Percentiles rank a stretch among this genome's conserved stretches.
Evolutionary conservation across 1,140 invertebrate genomes (phyloP).

Genomic region (Calephelis virginiensis): DNA sequence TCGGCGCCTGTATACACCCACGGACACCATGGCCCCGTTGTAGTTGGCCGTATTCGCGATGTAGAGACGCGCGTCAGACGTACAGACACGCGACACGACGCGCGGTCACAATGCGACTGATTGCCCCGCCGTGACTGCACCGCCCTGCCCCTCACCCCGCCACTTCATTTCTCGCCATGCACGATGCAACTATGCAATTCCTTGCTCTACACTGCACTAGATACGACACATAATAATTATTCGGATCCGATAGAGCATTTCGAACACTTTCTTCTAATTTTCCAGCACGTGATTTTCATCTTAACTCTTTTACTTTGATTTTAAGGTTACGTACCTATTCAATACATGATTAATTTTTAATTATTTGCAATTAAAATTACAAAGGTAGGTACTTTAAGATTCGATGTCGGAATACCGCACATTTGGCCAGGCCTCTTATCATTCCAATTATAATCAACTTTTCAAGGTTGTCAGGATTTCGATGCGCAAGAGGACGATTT

Average conservation of each 20-base stretch:
- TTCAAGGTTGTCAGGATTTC: constrained; percentile 17
- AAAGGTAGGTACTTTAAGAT: neutral
- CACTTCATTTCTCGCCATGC: constrained; percentile 64
- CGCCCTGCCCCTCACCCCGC: constrained; percentile 47
- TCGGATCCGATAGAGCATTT: constrained; percentile 3
- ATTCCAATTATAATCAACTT: constrained; percentile 16
- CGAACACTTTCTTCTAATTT: constrained; percentile 11
- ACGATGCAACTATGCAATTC: constrained; percentile 48
- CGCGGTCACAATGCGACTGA: constrained; percentile 60
- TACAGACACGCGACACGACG: constrained; percentile 46
- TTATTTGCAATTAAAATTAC: constrained; percentile 13
- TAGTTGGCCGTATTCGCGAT: constrained; percentile 44
- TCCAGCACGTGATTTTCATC: constrained; percentile 13
- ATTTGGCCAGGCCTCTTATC: constrained; percentile 11
- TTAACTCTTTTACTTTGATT: neutral
- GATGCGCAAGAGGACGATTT: constrained; percentile 15
- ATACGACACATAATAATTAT: constrained; percentile 15
- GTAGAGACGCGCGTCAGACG: constrained; percentile 32
- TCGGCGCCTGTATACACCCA: constrained; percentile 67
- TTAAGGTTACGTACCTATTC: no score
- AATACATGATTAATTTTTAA: constrained; percentile 1
- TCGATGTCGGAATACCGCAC: neutral
- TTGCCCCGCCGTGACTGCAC: constrained; percentile 46
- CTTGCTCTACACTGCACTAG: constrained; percentile 23
- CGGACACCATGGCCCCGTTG: constrained; percentile 57